phyloP scores from a whole-genome alignment of 1,140 invertebrate genomes.

The Nephila pilipes region DNA sequence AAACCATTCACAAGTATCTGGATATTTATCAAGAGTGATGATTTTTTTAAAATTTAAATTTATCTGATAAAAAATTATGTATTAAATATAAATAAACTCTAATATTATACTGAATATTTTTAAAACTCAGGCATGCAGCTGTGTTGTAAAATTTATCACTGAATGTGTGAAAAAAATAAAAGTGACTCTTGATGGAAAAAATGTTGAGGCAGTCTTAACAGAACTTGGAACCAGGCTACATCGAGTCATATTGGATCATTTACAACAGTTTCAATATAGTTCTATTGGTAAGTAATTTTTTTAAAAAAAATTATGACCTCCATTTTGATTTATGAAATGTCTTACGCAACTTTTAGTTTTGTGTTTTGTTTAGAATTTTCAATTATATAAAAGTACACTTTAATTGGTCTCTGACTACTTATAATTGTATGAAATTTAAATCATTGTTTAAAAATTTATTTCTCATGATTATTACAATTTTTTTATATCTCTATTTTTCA shows the following conservation, averaged over 20 bases:
- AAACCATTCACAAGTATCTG: too few relatives aligned
- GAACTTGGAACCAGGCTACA: slow-evolving; percentile 96
- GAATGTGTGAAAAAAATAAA: slow-evolving; percentile 89
- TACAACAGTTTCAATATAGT: slow-evolving; percentile 97
- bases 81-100: too few relatives aligned
- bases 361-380: too few relatives aligned
- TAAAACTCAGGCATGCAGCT: slow-evolving; percentile 89
- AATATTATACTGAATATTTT: not conserved
- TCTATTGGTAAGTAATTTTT: slow-evolving; percentile 87
- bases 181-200: slow-evolving; percentile 94
- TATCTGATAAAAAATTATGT: too few relatives aligned
- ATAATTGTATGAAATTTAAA: too few relatives aligned
- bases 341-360: too few relatives aligned
- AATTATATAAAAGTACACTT: too few relatives aligned
- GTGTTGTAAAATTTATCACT: slow-evolving; percentile 92
- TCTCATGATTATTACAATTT: not conserved
- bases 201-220: slow-evolving; percentile 91
- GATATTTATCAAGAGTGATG: too few relatives aligned
- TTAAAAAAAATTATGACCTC: not conserved
- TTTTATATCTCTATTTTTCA: slow-evolving; percentile 79
- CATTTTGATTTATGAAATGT: not conserved
- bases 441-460: not conserved
- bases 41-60: too few relatives aligned
- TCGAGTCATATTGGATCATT: slow-evolving; percentile 96
- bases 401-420: too few relatives aligned